These are phyloP conservation scores for Galagoides demidoff DNA, from an alignment of 2,797 vertebrate genomes.

Conservation along the genomic window DNA sequence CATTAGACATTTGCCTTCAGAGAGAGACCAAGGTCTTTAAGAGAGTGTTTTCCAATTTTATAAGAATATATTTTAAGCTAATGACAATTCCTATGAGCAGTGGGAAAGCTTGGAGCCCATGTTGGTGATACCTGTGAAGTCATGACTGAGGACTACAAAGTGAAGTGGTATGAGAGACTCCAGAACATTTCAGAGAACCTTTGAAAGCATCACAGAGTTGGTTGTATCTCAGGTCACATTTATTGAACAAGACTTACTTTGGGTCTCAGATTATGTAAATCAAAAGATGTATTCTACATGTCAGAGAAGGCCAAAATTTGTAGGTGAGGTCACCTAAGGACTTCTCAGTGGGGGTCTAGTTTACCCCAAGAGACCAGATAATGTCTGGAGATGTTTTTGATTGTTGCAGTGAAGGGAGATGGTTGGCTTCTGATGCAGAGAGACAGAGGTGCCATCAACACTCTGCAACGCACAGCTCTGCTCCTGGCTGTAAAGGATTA, in stretches of 20 bases:
- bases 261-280: background rate
- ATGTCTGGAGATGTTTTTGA: background rate
- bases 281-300: background rate
- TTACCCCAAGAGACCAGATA: background rate
- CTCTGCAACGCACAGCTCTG: background rate
- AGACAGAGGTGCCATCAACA: background rate
- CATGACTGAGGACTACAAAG: background rate
- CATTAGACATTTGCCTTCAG: background rate
- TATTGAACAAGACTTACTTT: background rate
- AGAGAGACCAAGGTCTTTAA: background rate
- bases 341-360: background rate
- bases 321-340: background rate
- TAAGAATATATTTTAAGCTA: background rate
- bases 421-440: background rate
- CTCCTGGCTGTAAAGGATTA: background rate
- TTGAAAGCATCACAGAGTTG: background rate
- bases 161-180: background rate
- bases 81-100: background rate
- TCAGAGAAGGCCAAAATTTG: background rate
- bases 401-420: background rate
- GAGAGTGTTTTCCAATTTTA: background rate
- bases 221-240: background rate
- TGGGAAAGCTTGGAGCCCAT: background rate
- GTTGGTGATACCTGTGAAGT: background rate
- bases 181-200: background rate